Evolutionary conservation across 1,140 invertebrate species (phyloP).

Genomic region (Micrasema longulum): DNA sequence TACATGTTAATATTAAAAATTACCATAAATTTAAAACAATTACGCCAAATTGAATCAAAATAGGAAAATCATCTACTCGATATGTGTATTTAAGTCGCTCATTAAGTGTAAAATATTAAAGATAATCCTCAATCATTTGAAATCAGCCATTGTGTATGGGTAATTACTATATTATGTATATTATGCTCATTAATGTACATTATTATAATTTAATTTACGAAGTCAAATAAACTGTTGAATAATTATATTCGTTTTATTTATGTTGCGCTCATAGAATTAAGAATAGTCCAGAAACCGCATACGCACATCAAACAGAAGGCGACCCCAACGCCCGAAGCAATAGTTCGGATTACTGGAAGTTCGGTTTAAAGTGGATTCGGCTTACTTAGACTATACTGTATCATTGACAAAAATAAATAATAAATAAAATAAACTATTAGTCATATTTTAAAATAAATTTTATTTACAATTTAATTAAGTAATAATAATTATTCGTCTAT

Average conservation of each 20-base stretch:
- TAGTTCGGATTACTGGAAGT: no score
- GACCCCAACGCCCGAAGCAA: no score
- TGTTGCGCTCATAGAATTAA: no score
- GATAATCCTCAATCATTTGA: constrained; percentile 10
- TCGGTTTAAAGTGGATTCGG: no score
- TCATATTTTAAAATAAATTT: constrained; percentile 56
- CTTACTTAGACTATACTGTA: no score
- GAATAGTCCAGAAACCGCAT: no score
- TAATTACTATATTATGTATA: constrained; percentile 2
- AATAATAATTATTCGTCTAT: no score
- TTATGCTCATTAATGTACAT: constrained; percentile 34
- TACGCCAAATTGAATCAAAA: constrained; percentile 33
- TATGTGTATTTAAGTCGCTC: constrained; percentile 26
- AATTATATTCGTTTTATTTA: constrained; percentile 16
- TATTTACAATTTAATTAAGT: no score
- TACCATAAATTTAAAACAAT: constrained; percentile 17
- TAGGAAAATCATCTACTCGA: not conserved
- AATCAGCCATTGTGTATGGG: constrained; percentile 10
- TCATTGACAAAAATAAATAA: no score
- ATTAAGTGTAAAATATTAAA: constrained; percentile 26
- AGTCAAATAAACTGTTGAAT: constrained; percentile 45
- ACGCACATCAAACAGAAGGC: no score
- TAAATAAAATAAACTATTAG: not conserved
- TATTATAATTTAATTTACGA: constrained; percentile 36
- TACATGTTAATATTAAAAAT: constrained; percentile 21